phyloP scores from a whole-genome alignment of 2,113 vertebrate genomes.

The Pogonocichla stellata region DNA sequence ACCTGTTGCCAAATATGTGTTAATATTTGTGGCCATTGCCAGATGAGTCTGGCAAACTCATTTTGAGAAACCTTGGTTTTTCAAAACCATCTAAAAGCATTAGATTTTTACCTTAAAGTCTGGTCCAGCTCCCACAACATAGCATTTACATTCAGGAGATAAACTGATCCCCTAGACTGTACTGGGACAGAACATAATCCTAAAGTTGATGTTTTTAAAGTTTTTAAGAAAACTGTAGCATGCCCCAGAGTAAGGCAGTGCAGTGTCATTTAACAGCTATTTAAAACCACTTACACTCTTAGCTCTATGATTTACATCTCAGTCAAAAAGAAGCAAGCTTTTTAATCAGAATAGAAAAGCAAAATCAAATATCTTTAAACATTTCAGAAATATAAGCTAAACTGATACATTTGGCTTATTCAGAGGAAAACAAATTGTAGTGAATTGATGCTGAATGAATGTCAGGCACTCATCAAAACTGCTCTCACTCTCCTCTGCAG shows the following conservation, averaged over 20 bases:
- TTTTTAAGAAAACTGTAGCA: not conserved
- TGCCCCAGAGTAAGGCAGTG: not conserved
- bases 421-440: not conserved
- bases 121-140: not conserved
- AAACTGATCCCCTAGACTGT: not conserved
- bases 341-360: not conserved
- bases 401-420: not conserved
- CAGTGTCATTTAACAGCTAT: not conserved
- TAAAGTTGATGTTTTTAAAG: not conserved
- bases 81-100: not conserved
- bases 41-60: not conserved
- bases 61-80: not conserved
- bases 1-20: fast-evolving
- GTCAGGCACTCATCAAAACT: not conserved
- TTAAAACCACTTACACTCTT: not conserved
- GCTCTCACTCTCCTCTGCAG: not conserved
- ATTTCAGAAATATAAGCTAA: not conserved
- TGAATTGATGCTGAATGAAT: not conserved
- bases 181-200: not conserved
- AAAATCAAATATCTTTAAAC: not conserved
- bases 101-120: not conserved
- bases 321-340: not conserved
- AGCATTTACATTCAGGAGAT: not conserved
- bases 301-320: not conserved
- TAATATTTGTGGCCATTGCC: not conserved